Evolutionary conservation across 53 echinoderm and acorn worm genomes (phyloP).

Genomic region (Paracentrotus lividus): DNA sequence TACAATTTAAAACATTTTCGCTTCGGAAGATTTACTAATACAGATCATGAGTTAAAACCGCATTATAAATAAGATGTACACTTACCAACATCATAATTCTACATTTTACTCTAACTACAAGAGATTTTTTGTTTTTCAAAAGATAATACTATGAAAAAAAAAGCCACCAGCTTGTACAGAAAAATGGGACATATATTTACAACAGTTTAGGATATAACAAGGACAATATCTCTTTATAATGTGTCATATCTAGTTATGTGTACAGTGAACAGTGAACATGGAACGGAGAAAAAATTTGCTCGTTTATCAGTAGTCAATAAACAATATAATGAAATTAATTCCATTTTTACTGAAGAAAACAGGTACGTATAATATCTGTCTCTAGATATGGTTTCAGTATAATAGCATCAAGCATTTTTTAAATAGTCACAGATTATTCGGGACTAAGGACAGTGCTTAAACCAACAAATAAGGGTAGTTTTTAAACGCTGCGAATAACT

Average conservation of each 20-base stretch:
- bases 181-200: slow-evolving; percentile 44
- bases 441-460: not conserved
- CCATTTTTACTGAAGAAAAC: too few relatives aligned
- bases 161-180: not conserved
- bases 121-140: not conserved
- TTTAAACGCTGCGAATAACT: not conserved
- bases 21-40: not conserved
- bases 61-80: slow-evolving; percentile 23
- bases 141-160: not conserved
- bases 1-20: not conserved
- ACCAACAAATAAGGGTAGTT: not conserved
- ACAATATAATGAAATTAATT: too few relatives aligned
- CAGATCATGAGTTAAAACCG: slow-evolving; percentile 19
- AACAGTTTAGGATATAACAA: slow-evolving; percentile 1
- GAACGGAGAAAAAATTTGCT: too few relatives aligned
- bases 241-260: too few relatives aligned
- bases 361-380: too few relatives aligned
- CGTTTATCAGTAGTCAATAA: too few relatives aligned
- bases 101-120: not conserved
- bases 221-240: not conserved
- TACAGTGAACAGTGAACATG: too few relatives aligned
- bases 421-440: not conserved
- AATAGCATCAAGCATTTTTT: not conserved
- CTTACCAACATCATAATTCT: slow-evolving; percentile 20
- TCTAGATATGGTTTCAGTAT: not conserved